Percentiles rank a stretch among this genome's conserved stretches.
Conservation (phyloP, 2,113 vertebrate species). For the Crotalus horridus region DNA sequence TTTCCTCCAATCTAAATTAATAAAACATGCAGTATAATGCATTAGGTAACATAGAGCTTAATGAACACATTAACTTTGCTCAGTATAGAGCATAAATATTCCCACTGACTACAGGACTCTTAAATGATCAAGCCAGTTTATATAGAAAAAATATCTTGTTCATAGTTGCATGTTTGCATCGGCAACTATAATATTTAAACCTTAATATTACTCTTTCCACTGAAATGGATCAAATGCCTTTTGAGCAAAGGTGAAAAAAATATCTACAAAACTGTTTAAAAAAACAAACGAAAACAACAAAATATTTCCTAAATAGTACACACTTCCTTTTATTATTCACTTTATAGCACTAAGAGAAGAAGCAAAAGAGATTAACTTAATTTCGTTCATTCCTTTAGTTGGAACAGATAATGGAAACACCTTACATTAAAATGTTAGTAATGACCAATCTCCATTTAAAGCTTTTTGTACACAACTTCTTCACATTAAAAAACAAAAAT, state of each 20-base stretch:
- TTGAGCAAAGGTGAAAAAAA: neutral
- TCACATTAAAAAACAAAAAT: neutral
- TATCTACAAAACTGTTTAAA: neutral
- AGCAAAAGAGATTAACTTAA: neutral
- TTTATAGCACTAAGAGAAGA: neutral
- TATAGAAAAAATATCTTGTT: neutral
- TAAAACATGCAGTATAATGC: conserved; percentile 63
- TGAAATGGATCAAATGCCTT: neutral
- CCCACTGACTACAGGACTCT: neutral
- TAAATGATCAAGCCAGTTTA: neutral
- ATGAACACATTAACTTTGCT: conserved; percentile 16
- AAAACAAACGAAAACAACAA: neutral
- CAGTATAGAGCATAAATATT: conserved; percentile 23
- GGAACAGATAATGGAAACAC: neutral
- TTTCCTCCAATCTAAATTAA: conserved; percentile 46
- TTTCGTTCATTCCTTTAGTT: neutral
- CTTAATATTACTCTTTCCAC: neutral
- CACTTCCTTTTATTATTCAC: neutral
- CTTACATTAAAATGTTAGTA: neutral
- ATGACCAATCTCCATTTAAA: neutral
- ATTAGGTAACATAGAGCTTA: conserved; percentile 32
- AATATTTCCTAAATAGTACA: neutral
- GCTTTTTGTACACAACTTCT: neutral
- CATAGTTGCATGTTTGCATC: neutral
- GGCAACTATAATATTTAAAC: neutral